Evolutionary conservation across 2,797 vertebrate genomes (phyloP), one percentile per base, ranked within the genome.

Genomic region (Pygocentrus nattereri): DNA sequence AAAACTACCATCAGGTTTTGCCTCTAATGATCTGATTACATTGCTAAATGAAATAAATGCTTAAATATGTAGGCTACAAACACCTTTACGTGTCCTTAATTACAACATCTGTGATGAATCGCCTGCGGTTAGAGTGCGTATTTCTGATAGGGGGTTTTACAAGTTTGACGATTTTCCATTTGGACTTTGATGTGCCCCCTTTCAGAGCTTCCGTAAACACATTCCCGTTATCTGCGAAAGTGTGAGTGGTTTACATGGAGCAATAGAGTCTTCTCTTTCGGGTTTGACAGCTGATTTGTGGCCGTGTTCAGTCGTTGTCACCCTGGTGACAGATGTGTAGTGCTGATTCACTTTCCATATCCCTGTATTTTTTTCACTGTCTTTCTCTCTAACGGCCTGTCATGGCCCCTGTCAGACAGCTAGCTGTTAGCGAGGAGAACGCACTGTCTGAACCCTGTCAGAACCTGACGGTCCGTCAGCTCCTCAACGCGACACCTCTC

Each of bases 331-430:
- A 88, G 87, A 81, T 86, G 84, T 73, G 72, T 6, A 44, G 70
- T 72, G 76, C 79, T 78, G 64, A 86, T 81, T 86, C 76, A 30
- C 34, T 70, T 78, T 80, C 67, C 76, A 50, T 58, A 12, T 76
- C 72, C 78, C 65, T 54, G 19, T 11, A 1, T 23, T 59, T 84
- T 67, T 47, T 21, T 79, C 44, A 23, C 27, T 76, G 58, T 65
- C 74, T 56, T 21, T 59, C 65, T 49, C 16, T 69, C 75, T 31
- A 27, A 56, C 50, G 38, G 34, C 70, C 65, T 52, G 76, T 75
- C 67, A 61, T 30, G 68, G 68, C 78, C 80, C 47, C 70, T 86
- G 84, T 87, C 85, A 86, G 76, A 82, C 78, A 61, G 75, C 49
- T 79, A 44, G 44, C 73, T 50, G 80, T 82, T 77, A 72, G 52